Evolutionary conservation across 2,797 vertebrate species (phyloP), one percentile per base, ranked within the genome.

Genomic region (Helostoma temminkii): DNA sequence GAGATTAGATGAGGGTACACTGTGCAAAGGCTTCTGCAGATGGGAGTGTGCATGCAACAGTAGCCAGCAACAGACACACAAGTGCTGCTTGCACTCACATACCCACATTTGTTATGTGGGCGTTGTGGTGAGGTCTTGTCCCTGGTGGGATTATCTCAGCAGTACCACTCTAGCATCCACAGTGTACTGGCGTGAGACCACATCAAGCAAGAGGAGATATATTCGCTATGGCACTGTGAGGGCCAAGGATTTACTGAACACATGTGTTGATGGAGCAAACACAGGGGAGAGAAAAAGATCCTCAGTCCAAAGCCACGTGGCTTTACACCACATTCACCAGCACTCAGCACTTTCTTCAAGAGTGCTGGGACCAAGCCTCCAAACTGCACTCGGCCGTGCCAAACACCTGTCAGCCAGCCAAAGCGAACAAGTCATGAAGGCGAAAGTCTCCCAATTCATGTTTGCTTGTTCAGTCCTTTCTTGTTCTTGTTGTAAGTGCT

Each of bases 261-360:
- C 89, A 89, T 76, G 83, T 89, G 90, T 83, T 66, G 81, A 82
- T 78, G 89, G 90, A 91, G 87, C 82, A 83, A 89, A 88, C 80
- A 83, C 76, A 34, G 67, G 67, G 71, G 76, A 26, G 80, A 80
- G 52, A 73, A 78, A 72, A 53, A 52, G 78, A 78, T 74, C 86
- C 58, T 50, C 70, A 24, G 42, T 73, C 88, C 86, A 78, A 86
- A 84, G 87, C 81, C 84, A 83, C 83, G 77, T 88, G 84, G 87
- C 86, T 87, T 87, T 41, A 69, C 85, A 88, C 77, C 77, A 57
- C 81, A 84, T 88, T 89, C 83, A 80, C 85, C 78, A 81, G 81
- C 78, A 77, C 88, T 91, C 89, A 92, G 91, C 86, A 87, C 86
- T 89, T 90, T 89, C 72, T 74, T 26, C 48, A 59, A 61, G 65